A percentile compares a stretch with the other conserved stretches of the same genome.
These are phyloP conservation scores for Perca flavescens DNA, from an alignment of 2,113 vertebrate species.

Conservation along the genomic window DNA sequence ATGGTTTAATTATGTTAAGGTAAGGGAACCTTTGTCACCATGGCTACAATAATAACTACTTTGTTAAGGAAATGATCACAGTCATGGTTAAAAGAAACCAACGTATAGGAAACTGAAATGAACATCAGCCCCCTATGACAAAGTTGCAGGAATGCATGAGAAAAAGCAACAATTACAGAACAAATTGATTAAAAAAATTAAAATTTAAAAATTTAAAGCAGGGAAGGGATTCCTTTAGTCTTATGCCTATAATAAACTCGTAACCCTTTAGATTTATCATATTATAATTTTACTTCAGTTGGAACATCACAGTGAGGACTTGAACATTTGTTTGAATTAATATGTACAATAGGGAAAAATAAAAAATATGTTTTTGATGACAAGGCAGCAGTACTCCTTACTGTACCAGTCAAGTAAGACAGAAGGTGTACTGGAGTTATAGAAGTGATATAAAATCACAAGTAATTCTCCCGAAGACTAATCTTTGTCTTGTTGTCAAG, in stretches of 20 bases:
- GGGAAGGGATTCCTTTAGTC: neutral
- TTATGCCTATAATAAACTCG: neutral
- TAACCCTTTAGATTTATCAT: neutral
- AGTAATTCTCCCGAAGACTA: conserved; percentile 2
- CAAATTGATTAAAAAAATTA: neutral
- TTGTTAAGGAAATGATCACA: no score
- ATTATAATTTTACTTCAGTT: neutral
- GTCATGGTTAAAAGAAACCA: no score
- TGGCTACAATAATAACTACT: neutral
- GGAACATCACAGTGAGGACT: conserved; percentile 4
- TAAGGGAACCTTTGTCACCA: neutral
- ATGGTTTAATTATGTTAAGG: neutral
- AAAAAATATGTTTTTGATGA: conserved; percentile 7
- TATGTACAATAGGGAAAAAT: neutral
- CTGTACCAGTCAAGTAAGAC: neutral
- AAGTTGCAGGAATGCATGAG: no score
- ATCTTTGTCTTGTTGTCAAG: conserved; percentile 29
- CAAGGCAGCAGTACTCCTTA: neutral
- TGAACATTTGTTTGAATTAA: conserved; percentile 21
- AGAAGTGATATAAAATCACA: conserved; percentile 2
- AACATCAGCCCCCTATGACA: no score
- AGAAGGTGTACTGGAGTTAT: neutral
- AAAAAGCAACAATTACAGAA: no score
- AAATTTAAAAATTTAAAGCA: neutral
- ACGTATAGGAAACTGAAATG: no score